Evolutionary conservation across 37 sponge, comb jelly and placozoan species (phyloP), one percentile per base, ranked within the genome.

Genomic region (Trichoplax adhaerens): DNA sequence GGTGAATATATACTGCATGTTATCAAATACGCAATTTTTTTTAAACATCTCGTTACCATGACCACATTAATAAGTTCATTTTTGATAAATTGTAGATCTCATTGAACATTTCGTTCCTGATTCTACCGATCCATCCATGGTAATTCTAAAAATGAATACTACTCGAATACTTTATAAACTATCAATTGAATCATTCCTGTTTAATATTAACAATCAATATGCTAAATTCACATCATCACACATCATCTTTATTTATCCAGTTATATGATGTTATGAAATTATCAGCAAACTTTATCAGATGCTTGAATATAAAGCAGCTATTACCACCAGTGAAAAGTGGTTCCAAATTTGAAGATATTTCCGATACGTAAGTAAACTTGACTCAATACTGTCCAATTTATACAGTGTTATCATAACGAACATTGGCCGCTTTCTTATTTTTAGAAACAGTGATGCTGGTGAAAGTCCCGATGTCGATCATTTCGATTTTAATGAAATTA

Each of bases 101-200:
- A 65, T 94, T 51, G 95, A 94, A 69, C 79, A 65, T 8, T 85
- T 86, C 75, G 84, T 84, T 1, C 95, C 95, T 0, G 77, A 77
- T 12, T 54, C 87, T 58, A 72, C 81, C 1, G 82, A 78, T 54
- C 73, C 63, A 3, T 58, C 57, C 7, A 72, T 76, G 62, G 77
- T 58, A 65, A 68, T 50, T 7, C 56, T 70, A 65, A 72, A 4
- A 65, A 5, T 65, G 4, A 51, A 65, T 52, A 7, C 5, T 4
- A 6, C 48, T 65, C 5, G 52, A 50, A 65, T 51, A 65, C 7
- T 65, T 6, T 65, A 4, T 65, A 52, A 6, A 6, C 4, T 65
- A 65, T 65, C 50, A 52, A 5, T 52, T 51, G 50, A 65, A 51
- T 65, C 50, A 6, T 7, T 51, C 50, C 67, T 50, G 67, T 65